Percentiles rank a stretch among this genome's conserved stretches.
These are phyloP conservation scores for Drosophila leontia DNA, from an alignment of 1,140 invertebrate genomes.

Conservation along the genomic window DNA sequence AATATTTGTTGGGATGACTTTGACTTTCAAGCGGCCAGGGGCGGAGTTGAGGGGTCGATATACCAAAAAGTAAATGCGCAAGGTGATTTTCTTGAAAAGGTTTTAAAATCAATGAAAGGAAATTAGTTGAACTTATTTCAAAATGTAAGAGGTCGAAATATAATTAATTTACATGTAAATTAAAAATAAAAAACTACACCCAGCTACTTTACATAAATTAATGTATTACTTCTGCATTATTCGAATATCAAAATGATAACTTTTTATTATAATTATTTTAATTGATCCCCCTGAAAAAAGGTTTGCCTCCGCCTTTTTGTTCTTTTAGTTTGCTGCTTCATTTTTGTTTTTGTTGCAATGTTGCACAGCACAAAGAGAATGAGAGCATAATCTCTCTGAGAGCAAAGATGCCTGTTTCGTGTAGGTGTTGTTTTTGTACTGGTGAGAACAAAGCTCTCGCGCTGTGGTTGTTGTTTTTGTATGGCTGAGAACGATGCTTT, in stretches of 20 bases:
- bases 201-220: too few relatives aligned
- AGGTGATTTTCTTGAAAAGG: not conserved
- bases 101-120: too few relatives aligned
- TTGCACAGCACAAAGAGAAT: constrained; percentile 34
- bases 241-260: too few relatives aligned
- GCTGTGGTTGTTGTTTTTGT: not conserved
- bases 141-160: too few relatives aligned
- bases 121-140: too few relatives aligned
- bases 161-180: too few relatives aligned
- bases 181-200: too few relatives aligned
- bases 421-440: constrained; percentile 29
- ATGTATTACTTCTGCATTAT: too few relatives aligned
- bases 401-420: constrained; percentile 12
- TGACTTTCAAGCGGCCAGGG: constrained; percentile 19
- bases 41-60: not conserved
- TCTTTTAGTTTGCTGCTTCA: not conserved
- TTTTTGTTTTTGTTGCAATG: constrained; percentile 55
- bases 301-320: constrained; percentile 7
- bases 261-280: not conserved
- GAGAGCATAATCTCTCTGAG: constrained; percentile 7
- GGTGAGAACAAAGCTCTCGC: not conserved
- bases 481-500: too few relatives aligned
- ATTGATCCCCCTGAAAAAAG: not conserved
- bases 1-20: constrained; percentile 30
- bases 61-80: not conserved